phyloP scores from a whole-genome alignment of 1,140 invertebrate genomes.

The Aphidius gifuensis region DNA sequence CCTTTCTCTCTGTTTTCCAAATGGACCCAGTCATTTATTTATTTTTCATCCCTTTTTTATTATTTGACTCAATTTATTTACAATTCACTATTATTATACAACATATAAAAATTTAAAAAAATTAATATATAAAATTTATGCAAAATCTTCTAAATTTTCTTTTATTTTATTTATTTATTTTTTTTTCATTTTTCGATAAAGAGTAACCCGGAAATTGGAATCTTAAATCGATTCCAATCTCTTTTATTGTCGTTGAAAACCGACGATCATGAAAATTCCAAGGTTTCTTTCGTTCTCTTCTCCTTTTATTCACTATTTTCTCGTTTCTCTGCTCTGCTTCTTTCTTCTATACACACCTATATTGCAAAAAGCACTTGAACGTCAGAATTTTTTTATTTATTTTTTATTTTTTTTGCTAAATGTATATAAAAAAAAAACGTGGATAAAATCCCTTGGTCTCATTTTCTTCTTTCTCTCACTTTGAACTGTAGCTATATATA shows the following conservation, averaged over 20 bases:
- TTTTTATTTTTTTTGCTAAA: no score
- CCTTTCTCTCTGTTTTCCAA: no score
- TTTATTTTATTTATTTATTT: neutral
- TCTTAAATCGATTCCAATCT: constrained; percentile 47
- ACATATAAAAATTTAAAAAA: neutral
- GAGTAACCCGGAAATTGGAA: constrained; percentile 42
- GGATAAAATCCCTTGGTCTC: neutral
- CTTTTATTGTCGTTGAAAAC: constrained; percentile 33
- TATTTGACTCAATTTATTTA: no score
- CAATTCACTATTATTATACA: no score
- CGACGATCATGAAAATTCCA: constrained; percentile 13
- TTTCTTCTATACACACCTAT: no score
- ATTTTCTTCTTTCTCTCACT: constrained; percentile 10
- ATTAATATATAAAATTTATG: neutral
- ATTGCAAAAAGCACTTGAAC: no score
- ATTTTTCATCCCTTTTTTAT: no score
- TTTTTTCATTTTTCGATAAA: constrained; percentile 2
- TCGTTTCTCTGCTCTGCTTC: neutral
- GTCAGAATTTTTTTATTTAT: no score
- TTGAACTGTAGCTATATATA: constrained; percentile 3
- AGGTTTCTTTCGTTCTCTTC: neutral
- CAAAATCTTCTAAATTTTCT: neutral
- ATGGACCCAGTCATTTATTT: no score
- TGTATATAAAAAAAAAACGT: no score
- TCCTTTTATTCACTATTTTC: neutral